A percentile compares a stretch with the other conserved stretches of the same genome.
Conservation (phyloP, 2,113 vertebrate species). For the Elachura formosa region DNA sequence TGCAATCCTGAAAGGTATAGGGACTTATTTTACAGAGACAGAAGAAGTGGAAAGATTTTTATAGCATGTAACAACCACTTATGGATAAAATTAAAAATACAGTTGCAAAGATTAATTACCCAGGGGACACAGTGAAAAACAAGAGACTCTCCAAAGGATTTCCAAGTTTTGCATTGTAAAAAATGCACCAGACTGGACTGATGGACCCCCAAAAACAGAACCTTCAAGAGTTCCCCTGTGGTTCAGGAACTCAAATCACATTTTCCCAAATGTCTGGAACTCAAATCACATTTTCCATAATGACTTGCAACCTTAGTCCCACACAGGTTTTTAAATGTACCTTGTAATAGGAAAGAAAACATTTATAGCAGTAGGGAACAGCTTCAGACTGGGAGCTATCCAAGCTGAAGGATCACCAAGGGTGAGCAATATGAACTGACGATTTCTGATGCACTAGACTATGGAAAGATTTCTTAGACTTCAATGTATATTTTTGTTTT, state of each 20-base stretch:
- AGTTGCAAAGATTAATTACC: background rate
- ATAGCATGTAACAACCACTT: background rate
- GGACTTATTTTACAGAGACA: background rate
- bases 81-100: background rate
- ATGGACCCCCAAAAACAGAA: background rate
- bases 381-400: background rate
- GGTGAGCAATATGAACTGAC: background rate
- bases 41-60: background rate
- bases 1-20: background rate
- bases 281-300: background rate
- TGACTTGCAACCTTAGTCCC: background rate
- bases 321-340: background rate
- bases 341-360: background rate
- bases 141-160: background rate
- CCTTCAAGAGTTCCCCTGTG: background rate
- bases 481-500: background rate
- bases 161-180: background rate
- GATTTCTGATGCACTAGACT: background rate
- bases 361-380: background rate
- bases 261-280: background rate
- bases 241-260: background rate
- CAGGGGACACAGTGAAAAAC: background rate
- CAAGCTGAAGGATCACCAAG: background rate
- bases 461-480: background rate
- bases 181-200: background rate